Evolutionary conservation across 30 jellyfish, hydroid and myxozoan genomes (phyloP).

Genomic region (Nemopilema nomurai): DNA sequence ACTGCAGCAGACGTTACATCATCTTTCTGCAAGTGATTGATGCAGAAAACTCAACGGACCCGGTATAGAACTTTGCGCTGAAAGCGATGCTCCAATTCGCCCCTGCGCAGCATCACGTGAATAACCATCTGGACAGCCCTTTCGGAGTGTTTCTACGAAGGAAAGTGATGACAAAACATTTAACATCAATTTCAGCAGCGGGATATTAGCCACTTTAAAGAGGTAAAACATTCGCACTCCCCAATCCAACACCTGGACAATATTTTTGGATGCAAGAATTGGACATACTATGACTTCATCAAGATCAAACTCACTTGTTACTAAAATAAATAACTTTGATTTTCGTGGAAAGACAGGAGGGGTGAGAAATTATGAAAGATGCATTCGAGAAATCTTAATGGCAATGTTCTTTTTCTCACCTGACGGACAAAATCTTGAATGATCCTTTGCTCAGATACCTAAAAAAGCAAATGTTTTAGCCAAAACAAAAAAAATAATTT

Average conservation of each 20-base stretch:
- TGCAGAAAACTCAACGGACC: constrained; percentile 57
- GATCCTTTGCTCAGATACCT: constrained; percentile 65
- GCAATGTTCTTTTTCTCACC: not conserved
- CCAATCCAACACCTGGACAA: too few relatives aligned
- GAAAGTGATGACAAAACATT: too few relatives aligned
- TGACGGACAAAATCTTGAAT: constrained; percentile 39
- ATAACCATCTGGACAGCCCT: constrained; percentile 90
- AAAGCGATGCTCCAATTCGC: constrained; percentile 96
- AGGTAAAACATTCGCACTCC: too few relatives aligned
- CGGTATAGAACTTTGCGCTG: constrained; percentile 97
- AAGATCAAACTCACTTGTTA: too few relatives aligned
- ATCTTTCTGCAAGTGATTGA: too few relatives aligned
- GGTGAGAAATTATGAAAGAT: not conserved
- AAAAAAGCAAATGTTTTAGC: not conserved
- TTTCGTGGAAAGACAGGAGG: not conserved
- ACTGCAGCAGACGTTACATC: too few relatives aligned
- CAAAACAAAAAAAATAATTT: too few relatives aligned
- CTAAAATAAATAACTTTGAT: too few relatives aligned
- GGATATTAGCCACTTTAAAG: too few relatives aligned
- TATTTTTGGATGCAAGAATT: too few relatives aligned
- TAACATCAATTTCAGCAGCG: too few relatives aligned
- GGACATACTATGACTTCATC: too few relatives aligned
- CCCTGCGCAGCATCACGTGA: constrained; percentile 95
- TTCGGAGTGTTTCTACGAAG: constrained; percentile 84
- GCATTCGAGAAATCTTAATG: not conserved